phyloP scores from a whole-genome alignment of 37 sponge, comb jelly and placozoan species.

The Axinella damicornis region DNA sequence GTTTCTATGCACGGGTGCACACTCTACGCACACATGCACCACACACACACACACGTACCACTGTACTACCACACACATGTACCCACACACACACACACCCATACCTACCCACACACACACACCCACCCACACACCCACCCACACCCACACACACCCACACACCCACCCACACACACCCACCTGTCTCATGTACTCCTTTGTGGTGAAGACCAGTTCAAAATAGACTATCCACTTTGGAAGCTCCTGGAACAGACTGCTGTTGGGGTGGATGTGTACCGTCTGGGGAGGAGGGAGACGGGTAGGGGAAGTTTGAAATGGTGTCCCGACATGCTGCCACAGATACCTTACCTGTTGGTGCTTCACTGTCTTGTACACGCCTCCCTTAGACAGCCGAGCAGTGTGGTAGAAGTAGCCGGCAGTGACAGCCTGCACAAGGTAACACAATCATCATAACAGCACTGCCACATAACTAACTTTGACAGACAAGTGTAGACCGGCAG shows the following conservation, averaged over 20 bases:
- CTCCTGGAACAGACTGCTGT: conserved; percentile 96
- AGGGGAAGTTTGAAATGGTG: background rate
- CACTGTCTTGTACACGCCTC: conserved; percentile 95
- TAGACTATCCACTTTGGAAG: conserved; percentile 96
- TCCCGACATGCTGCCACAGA: no score
- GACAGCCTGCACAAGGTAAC: conserved; percentile 68
- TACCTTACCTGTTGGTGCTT: conserved; percentile 89
- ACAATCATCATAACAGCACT: no score
- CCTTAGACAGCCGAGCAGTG: conserved; percentile 88
- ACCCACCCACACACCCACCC: no score
- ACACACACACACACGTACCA: no score
- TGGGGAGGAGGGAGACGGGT: conserved; percentile 1
- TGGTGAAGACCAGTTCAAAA: conserved; percentile 94
- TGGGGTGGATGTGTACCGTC: conserved; percentile 98
- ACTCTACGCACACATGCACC: no score
- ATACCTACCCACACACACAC: no score
- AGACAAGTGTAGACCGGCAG: no score
- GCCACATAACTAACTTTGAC: no score
- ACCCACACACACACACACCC: no score
- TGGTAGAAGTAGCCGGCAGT: conserved; percentile 99
- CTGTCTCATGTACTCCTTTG: conserved; percentile 99
- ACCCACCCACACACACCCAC: conserved; percentile 56
- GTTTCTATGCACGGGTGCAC: no score
- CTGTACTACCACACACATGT: no score
- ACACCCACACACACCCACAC: no score